Conservation (phyloP, 2,113 vertebrate genomes). For the Brachyistius frenatus region DNA sequence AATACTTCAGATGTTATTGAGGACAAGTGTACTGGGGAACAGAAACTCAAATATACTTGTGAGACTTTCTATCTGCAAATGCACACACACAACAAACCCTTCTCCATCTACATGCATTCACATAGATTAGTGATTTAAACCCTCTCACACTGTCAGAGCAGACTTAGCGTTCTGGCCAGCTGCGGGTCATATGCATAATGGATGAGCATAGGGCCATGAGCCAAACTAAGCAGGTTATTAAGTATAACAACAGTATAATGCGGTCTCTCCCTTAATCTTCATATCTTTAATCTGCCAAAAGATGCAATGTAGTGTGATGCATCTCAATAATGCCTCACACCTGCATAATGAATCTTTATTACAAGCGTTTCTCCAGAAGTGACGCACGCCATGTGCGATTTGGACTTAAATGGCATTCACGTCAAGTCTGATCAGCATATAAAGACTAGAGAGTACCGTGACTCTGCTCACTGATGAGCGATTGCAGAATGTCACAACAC, state of each 20-base stretch:
- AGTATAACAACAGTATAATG: conserved; percentile 71
- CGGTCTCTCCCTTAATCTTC: conserved; percentile 61
- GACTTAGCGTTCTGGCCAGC: conserved; percentile 48
- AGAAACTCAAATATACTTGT: conserved; percentile 18
- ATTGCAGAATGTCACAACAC: conserved; percentile 67
- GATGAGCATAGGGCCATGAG: conserved; percentile 61
- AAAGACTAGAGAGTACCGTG: conserved; percentile 57
- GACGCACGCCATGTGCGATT: conserved; percentile 76
- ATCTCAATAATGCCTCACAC: conserved; percentile 59
- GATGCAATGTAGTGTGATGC: conserved; percentile 48
- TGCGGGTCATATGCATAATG: conserved; percentile 73
- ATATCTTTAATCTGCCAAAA: conserved; percentile 70
- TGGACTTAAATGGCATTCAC: conserved; percentile 80
- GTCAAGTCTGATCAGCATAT: conserved; percentile 74
- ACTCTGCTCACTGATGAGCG: conserved; percentile 63
- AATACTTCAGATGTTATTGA: conserved; percentile 6
- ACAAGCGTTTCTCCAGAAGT: conserved; percentile 61
- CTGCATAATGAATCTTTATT: conserved; percentile 75
- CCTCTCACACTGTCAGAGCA: conserved; percentile 42
- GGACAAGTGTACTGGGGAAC: neutral
- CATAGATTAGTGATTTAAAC: conserved; percentile 30
- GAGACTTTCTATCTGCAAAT: neutral
- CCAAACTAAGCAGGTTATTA: conserved; percentile 76
- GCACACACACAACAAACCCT: conserved; percentile 10
- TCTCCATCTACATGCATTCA: neutral